Evolutionary conservation across 2,888 invertebrate genomes (phyloP), one percentile per base, ranked within the genome.

Genomic region (Amphipyra berbera): DNA sequence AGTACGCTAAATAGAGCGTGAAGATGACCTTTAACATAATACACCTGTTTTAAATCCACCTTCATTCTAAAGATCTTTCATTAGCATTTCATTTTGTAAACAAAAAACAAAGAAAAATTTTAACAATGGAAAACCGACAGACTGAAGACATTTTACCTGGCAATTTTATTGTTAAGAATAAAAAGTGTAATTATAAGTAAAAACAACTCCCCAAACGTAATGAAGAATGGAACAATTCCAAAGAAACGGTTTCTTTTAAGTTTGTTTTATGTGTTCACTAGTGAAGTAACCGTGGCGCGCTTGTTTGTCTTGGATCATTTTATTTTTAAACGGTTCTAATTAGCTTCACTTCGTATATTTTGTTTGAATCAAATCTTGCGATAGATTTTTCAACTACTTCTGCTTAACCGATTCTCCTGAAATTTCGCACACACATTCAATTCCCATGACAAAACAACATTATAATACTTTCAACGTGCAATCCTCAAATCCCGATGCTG

Each of bases 131-230:
- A 61, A 78, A 50, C 61, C 58, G 6, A 35, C 42, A 6, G 27
- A 44, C 15, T 58, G 40, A 63, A 68, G 46, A 67, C 42, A 59
- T 62, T 64, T 52, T 57, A 64, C 68, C 52, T 50, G 63, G 55
- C 14, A 54, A 64, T 74, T 65, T 71, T 65, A 73, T 65, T 60
- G 60, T 58, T 38, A 12, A 50, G 48, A 68, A 79, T 69, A 68
- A 68, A 77, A 77, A 77, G 46, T 71, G 47, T 79, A 79, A 78
- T 72, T 69, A 74, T 58, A 64, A 67, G 41, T 33, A 62, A 61
- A 74, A 79, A 67, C 45, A 67, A 64, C 61, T 61, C 40, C 27
- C 48, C 9, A 44, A 72, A 68, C 55, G 37, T 59, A 72, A 78
- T 72, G 48, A 69, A 67, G 52, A 68, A 68, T 74, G 53, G 62